Evolutionary conservation across 2,888 invertebrate species (phyloP).

Genomic region (Cephalotes varians): DNA sequence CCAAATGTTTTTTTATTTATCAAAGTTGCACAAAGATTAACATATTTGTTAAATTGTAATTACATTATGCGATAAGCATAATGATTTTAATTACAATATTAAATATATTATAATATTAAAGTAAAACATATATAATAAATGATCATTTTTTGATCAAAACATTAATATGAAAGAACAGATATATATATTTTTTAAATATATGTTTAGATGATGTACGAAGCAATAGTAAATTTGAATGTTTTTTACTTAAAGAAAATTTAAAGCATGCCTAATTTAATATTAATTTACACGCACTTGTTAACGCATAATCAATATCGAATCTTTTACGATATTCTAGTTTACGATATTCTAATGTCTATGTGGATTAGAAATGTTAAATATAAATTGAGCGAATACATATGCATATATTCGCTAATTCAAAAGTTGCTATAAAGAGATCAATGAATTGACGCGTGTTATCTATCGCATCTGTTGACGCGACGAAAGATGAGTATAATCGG

Average conservation of each 20-base stretch:
- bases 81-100: neutral
- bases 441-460: neutral
- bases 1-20: neutral
- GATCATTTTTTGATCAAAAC: neutral
- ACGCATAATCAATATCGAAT: neutral
- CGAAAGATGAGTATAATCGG: conserved; percentile 26
- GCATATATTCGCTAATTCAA: neutral
- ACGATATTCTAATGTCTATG: neutral
- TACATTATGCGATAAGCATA: neutral
- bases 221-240: neutral
- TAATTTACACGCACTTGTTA: neutral
- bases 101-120: neutral
- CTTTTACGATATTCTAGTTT: neutral
- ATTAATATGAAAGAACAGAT: neutral
- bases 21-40: neutral
- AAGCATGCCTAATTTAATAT: neutral
- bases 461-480: conserved; percentile 8
- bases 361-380: neutral
- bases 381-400: neutral
- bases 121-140: neutral
- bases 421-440: neutral
- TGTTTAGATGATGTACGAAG: neutral
- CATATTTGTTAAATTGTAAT: neutral
- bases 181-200: neutral
- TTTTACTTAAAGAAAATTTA: neutral